These are phyloP conservation scores for Torymus texanus DNA, from an alignment of 2,888 invertebrate species.

Conservation along the genomic window DNA sequence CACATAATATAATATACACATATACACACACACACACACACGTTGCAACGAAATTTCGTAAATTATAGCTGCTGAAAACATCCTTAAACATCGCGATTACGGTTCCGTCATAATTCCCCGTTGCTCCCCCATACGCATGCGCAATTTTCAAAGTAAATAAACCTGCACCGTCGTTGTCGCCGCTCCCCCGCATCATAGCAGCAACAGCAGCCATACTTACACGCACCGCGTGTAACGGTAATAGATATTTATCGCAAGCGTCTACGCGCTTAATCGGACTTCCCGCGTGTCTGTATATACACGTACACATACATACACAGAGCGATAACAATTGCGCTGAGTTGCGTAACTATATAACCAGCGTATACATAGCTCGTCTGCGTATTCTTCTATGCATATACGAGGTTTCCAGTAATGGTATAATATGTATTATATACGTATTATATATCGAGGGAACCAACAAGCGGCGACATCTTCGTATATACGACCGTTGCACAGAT, in stretches of 20 bases:
- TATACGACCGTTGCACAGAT: neutral
- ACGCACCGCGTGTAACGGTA: slow-evolving; percentile 20
- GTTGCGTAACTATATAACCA: slow-evolving; percentile 61
- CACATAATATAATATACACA: too few species aligned
- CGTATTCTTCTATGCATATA: too few species aligned
- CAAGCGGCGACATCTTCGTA: slow-evolving; percentile 36
- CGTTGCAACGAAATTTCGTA: too few species aligned
- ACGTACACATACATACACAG: neutral
- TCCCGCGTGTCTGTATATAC: slow-evolving; percentile 5
- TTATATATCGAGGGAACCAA: neutral
- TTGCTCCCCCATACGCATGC: neutral
- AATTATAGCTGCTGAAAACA: too few species aligned
- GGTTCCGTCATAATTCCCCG: neutral
- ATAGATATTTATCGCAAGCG: slow-evolving; percentile 51
- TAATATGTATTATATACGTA: neutral
- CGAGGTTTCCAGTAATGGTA: too few species aligned
- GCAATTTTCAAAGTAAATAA: slow-evolving; percentile 36
- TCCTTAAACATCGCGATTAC: neutral
- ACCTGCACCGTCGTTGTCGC: slow-evolving; percentile 2
- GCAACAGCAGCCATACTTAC: too few species aligned
- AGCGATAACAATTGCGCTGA: slow-evolving; percentile 59
- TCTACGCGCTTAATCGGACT: slow-evolving; percentile 40
- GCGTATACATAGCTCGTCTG: neutral
- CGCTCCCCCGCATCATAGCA: neutral
- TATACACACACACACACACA: too few species aligned